These are phyloP conservation scores for Sinocyclocheilus rhinocerous DNA, from an alignment of 2,113 vertebrate genomes.

Conservation along the genomic window DNA sequence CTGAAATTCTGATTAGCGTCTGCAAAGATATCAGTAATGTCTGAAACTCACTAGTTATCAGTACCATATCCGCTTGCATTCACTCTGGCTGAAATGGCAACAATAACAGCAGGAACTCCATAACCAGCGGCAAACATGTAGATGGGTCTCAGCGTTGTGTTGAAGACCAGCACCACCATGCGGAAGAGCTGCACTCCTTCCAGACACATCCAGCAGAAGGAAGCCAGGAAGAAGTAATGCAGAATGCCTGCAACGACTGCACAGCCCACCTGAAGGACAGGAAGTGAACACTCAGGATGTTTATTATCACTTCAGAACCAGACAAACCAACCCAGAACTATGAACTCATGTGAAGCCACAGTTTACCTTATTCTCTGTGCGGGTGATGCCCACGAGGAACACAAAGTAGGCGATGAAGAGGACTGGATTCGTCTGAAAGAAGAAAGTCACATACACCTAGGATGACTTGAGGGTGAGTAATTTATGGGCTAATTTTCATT, in stretches of 20 bases:
- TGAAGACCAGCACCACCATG: slow-evolving; percentile 85
- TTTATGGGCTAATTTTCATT: too few species aligned
- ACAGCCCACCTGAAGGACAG: slow-evolving; percentile 74
- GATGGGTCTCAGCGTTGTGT: slow-evolving; percentile 70
- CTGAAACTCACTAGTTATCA: slow-evolving; percentile 69
- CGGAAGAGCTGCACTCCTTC: slow-evolving; percentile 87
- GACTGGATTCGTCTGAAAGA: neutral
- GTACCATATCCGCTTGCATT: slow-evolving; percentile 77
- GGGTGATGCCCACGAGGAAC: slow-evolving; percentile 79
- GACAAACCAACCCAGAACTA: neutral
- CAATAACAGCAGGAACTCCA: slow-evolving; percentile 79
- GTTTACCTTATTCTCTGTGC: slow-evolving; percentile 69
- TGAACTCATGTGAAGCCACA: neutral
- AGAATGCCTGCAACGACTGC: slow-evolving; percentile 81
- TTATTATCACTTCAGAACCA: neutral
- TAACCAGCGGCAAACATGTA: slow-evolving; percentile 81
- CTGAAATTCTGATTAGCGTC: too few species aligned
- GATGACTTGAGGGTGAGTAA: too few species aligned
- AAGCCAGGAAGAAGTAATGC: slow-evolving; percentile 84
- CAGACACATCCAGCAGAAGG: slow-evolving; percentile 91
- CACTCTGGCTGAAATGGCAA: slow-evolving; percentile 72
- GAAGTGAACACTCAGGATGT: slow-evolving; percentile 16
- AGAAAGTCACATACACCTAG: too few species aligned
- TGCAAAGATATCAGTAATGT: neutral
- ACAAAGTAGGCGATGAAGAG: slow-evolving; percentile 80